A percentile compares a stretch with the other conserved stretches of the same genome.
Conservation (phyloP, 1,140 invertebrate genomes). For the Cyclargus thomasi region DNA sequence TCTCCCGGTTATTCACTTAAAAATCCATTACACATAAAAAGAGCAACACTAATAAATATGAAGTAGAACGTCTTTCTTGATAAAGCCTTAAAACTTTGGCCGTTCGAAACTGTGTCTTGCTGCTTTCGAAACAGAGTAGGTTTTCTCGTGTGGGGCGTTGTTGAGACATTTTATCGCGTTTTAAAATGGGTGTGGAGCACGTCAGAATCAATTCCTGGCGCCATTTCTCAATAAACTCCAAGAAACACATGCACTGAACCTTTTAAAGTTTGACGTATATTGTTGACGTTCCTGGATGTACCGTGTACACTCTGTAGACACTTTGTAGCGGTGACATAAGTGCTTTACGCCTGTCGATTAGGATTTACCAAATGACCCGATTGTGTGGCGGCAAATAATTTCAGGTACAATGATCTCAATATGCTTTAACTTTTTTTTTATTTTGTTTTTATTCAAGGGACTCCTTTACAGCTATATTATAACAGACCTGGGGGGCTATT, state of each 20-base stretch:
- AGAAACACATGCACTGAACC: slow-evolving; percentile 47
- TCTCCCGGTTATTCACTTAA: slow-evolving; percentile 67
- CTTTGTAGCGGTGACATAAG: neutral
- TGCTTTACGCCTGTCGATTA: too few species aligned
- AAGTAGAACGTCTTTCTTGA: slow-evolving; percentile 47
- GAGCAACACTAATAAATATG: slow-evolving; percentile 62
- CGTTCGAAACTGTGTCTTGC: slow-evolving; percentile 29
- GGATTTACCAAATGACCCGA: too few species aligned
- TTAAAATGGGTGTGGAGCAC: slow-evolving; percentile 51
- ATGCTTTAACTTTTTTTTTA: too few species aligned
- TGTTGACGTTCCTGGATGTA: slow-evolving; percentile 23
- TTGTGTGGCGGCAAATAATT: too few species aligned
- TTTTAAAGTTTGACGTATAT: slow-evolving; percentile 63
- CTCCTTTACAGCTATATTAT: too few species aligned
- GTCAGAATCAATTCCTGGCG: slow-evolving; percentile 63
- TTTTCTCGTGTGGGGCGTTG: slow-evolving; percentile 20
- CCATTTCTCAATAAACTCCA: slow-evolving; percentile 67
- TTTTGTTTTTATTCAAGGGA: too few species aligned
- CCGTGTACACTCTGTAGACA: neutral
- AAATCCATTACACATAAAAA: slow-evolving; percentile 69
- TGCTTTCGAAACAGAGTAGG: slow-evolving; percentile 16
- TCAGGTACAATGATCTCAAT: too few species aligned
- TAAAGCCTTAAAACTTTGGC: slow-evolving; percentile 26
- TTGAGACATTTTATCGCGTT: slow-evolving; percentile 49
- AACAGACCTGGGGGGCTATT: too few species aligned